Base-by-base conservation (phyloP, 2,113 vertebrate species). In the Trogon surrucura region DNA sequence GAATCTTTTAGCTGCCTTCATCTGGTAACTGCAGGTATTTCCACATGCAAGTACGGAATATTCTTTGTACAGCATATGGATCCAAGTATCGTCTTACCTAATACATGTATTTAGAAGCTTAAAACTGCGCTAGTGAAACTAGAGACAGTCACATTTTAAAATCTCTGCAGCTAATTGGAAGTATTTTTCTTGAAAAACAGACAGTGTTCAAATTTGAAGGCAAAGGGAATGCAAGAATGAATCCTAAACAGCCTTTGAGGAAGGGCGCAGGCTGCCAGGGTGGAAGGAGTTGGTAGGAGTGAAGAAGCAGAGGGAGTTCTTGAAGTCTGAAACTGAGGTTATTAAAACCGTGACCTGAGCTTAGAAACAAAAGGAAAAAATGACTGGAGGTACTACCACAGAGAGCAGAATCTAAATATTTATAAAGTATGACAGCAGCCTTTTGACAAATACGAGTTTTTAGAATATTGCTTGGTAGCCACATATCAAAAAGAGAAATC, bases 371-470 rank as follows among this genome's bases (percentile, higher is more conserved):
- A 48, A 65, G 61, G 45, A 82, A 41, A 80, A 95, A 94, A 65
- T 64, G 16, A 69, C n/a, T 81, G 57, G 65, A 91, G 45, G 26
- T 87, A 41, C 45, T 50, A 26, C 61, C 53, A 84, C 19, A 80
- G 57, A 80, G 60, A 84, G 48, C 23, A 89, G 23, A 86, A 87
- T 84, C 88, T 93, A 92, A 95, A 85, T 96, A 86, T 95, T 94
- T 94, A 67, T 94, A 4, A 81, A 85, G 81, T 77, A 85, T 78
- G 67, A 90, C 66, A 78, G 51, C 71, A 91, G 67, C 66, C 73
- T 89, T 93, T 93, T 93, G 60, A 93, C 32, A 91, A 96, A 89
- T 85, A 53, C 0, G 2, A 34, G 32, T 56, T 71, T 80, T 84
- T 79, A 85, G 57, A 85, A 72, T 89, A 72, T 83, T 78, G 50